Evolutionary conservation across 2,113 vertebrate genomes (phyloP), one percentile per base, ranked within the genome.

Genomic region (Egretta garzetta): DNA sequence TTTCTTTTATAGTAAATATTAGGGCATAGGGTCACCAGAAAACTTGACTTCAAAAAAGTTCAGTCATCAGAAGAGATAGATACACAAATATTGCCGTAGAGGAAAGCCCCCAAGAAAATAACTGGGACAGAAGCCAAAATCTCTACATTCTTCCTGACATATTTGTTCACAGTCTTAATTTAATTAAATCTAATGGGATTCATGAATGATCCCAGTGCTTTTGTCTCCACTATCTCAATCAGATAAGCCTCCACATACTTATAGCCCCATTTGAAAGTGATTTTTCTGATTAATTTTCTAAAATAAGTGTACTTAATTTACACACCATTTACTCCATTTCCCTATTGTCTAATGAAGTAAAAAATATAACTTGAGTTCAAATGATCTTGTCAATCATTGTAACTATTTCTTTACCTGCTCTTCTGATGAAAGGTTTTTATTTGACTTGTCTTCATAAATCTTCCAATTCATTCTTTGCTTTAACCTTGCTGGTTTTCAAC

Each of bases 111-210:
- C 60, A 67, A 39, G 88, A 92, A 93, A 91, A 63, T 21, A 89
- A 58, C 70, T 1, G 22, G 72, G 68, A 77, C 19, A 56, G 75
- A 86, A 84, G 47, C 60, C 90, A 80, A 49, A 77, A 77, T 52
- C 47, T 86, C 70, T 86, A 18, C 39, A 12, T 93, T 90, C 82
- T 86, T 77, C 35, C 32, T 60, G 68, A 18, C 21, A 6, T 86
- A 39, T 86, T 91, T 96, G 64, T 84, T 92, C 80, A 80, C 41
- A 84, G 64, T 68, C 43, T 83, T 95, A 73, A 50, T 94, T 86
- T 94, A 88, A 81, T 96, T 47, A 81, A 75, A 81, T 67, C 68
- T 92, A 26, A 64, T n/a, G 39, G 63, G 35, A 77, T 87, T 91
- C 80, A n/a, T 77, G 79, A 92, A 86, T 64, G 73, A 84, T 95